These are phyloP conservation scores for Cyprinodon brontotheroides DNA, from an alignment of 2,113 vertebrate genomes.

Conservation along the genomic window DNA sequence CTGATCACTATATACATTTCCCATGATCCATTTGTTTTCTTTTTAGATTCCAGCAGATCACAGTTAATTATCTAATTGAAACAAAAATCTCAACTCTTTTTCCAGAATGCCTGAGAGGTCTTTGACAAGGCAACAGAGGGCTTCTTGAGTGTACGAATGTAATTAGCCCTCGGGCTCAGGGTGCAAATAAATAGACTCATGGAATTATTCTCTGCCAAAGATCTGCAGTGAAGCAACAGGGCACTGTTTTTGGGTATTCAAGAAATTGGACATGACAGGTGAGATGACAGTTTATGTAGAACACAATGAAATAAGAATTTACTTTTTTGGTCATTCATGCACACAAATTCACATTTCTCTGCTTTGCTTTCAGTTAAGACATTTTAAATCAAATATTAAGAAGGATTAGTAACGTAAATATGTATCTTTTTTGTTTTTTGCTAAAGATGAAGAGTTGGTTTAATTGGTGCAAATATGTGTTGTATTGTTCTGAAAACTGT, in stretches of 20 bases:
- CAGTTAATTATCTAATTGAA: conserved; percentile 10
- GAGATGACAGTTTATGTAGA: conserved; percentile 12
- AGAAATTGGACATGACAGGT: conserved; percentile 26
- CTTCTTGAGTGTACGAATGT: conserved; percentile 54
- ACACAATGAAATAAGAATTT: not conserved
- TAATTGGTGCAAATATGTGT: too few species aligned
- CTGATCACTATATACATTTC: conserved; percentile 21
- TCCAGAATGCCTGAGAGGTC: not conserved
- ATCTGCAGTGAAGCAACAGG: conserved; percentile 51
- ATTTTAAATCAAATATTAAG: too few species aligned
- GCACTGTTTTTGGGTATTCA: conserved; percentile 22
- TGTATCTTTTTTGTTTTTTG: too few species aligned
- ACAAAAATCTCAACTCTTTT: conserved; percentile 2
- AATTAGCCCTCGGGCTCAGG: conserved; percentile 56
- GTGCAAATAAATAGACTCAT: conserved; percentile 55
- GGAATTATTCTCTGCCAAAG: conserved; percentile 42
- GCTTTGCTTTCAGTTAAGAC: too few species aligned
- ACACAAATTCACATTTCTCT: too few species aligned
- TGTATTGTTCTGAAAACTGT: too few species aligned
- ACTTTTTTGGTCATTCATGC: too few species aligned
- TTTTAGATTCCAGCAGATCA: not conserved
- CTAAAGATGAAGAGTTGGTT: too few species aligned
- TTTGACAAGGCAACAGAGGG: conserved; percentile 36
- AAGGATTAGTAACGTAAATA: too few species aligned
- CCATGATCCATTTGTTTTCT: conserved; percentile 6